These are phyloP conservation scores for Drosophila nebulosa DNA, from an alignment of 1,140 invertebrate genomes.

Conservation along the genomic window DNA sequence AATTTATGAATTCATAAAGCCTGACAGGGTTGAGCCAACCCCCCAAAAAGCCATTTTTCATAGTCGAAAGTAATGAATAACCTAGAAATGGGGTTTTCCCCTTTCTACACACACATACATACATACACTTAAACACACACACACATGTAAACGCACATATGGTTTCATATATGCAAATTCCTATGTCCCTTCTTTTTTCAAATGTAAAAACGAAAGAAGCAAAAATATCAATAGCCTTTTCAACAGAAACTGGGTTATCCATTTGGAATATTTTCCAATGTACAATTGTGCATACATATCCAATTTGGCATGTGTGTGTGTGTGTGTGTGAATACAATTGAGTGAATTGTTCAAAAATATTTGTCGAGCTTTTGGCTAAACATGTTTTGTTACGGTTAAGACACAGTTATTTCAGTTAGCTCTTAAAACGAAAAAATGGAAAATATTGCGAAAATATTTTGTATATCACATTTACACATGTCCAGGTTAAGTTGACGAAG, in stretches of 20 bases:
- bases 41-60: slow-evolving; percentile 33
- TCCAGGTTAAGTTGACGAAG: too few relatives aligned
- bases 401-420: neutral
- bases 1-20: slow-evolving; percentile 18
- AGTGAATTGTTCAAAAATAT: slow-evolving; percentile 9
- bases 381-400: neutral
- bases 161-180: slow-evolving; percentile 36
- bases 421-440: too few relatives aligned
- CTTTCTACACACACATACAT: neutral
- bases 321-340: slow-evolving; percentile 28
- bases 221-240: slow-evolving; percentile 43
- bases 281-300: neutral
- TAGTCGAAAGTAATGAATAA: slow-evolving; percentile 44
- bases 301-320: too few relatives aligned
- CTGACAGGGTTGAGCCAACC: slow-evolving; percentile 5
- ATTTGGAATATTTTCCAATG: slow-evolving; percentile 23
- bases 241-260: slow-evolving; percentile 46
- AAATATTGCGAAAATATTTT: too few relatives aligned
- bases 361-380: neutral
- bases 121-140: neutral
- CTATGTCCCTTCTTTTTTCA: neutral
- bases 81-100: slow-evolving; percentile 30
- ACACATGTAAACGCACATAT: slow-evolving; percentile 3
- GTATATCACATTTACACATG: too few relatives aligned
- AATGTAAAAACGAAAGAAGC: neutral